phyloP scores from a whole-genome alignment of 2,797 vertebrate genomes.

The Clarias fuscus region DNA sequence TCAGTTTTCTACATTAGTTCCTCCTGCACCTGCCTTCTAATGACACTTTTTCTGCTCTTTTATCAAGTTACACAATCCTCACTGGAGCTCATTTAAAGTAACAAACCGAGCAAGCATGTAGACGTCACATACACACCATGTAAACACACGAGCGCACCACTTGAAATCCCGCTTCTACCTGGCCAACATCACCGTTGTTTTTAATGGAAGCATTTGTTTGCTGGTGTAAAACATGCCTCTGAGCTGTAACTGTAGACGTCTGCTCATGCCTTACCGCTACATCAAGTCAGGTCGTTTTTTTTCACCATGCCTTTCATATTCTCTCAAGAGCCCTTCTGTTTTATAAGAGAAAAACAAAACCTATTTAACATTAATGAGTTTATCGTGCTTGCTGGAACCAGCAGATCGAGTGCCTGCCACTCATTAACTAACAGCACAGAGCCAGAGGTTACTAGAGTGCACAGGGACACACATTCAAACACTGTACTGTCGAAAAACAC shows the following conservation, averaged over 20 bases:
- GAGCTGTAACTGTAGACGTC: background rate
- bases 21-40: slow-evolving; percentile 7
- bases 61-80: slow-evolving; percentile 2
- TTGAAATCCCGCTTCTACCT: background rate
- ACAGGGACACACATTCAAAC: background rate
- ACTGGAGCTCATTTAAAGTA: slow-evolving; percentile 11
- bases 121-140: background rate
- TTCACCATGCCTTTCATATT: background rate
- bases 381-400: background rate
- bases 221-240: background rate
- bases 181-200: background rate
- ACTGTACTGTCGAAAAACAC: background rate
- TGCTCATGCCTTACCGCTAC: too few relatives aligned
- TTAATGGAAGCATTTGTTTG: background rate
- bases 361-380: background rate
- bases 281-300: background rate
- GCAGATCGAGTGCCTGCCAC: background rate
- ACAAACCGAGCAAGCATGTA: background rate
- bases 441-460: background rate
- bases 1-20: slow-evolving; percentile 15
- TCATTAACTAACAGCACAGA: background rate
- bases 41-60: background rate
- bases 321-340: background rate
- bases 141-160: slow-evolving; percentile 40
- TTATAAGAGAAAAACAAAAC: background rate